phyloP scores from a whole-genome alignment of 2,888 invertebrate species.

The Zootermopsis nevadensis region DNA sequence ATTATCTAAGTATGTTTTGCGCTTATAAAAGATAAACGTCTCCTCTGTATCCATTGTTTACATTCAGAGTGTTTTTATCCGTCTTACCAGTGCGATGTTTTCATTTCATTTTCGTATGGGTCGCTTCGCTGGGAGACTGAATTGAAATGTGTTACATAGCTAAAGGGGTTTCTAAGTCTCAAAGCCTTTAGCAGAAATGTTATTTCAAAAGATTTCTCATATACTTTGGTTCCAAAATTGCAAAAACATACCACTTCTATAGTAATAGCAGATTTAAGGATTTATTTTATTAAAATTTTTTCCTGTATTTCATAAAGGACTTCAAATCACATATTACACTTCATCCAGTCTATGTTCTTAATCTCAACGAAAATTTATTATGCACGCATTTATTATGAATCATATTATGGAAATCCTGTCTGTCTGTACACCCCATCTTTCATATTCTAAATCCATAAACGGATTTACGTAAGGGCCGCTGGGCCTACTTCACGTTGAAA shows the following conservation, averaged over 20 bases:
- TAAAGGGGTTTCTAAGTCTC: slow-evolving; percentile 3
- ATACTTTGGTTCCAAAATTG: not conserved
- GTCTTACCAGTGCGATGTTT: not conserved
- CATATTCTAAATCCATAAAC: no score
- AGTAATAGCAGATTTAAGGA: not conserved
- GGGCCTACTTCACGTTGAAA: no score
- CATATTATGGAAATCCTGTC: no score
- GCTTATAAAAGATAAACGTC: not conserved
- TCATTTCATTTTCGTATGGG: slow-evolving; percentile 1
- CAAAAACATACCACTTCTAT: not conserved
- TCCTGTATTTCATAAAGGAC: no score
- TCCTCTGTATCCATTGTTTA: not conserved
- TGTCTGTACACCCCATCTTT: no score
- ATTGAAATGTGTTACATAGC: not conserved
- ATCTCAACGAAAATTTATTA: no score
- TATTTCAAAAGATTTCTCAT: slow-evolving; percentile 5
- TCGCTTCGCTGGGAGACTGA: not conserved
- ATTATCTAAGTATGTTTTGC: not conserved
- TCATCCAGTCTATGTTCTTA: no score
- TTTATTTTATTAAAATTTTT: no score
- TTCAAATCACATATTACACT: no score
- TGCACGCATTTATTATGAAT: no score
- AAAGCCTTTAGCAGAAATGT: not conserved
- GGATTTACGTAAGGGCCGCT: no score
- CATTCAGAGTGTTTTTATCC: not conserved